Evolutionary conservation across 1,140 invertebrate species (phyloP).

Genomic region (Lasioglossum baleicum): DNA sequence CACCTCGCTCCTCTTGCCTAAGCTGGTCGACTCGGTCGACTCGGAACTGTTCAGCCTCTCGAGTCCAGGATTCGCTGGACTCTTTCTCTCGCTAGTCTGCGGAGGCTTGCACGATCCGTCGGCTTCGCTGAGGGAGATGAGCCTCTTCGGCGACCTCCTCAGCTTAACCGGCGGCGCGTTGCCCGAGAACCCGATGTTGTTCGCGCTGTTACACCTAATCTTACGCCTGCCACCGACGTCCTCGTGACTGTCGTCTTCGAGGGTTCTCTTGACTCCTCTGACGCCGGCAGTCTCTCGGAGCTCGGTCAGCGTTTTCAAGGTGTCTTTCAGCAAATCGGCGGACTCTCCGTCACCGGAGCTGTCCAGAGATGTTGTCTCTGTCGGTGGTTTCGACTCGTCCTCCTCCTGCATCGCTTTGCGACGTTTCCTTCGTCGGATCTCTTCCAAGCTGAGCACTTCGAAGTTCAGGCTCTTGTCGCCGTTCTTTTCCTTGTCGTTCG

Average conservation of each 20-base stretch:
- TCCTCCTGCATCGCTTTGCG: background rate
- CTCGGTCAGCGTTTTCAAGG: conserved; percentile 41
- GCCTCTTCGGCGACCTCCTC: conserved; percentile 42
- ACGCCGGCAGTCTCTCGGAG: background rate
- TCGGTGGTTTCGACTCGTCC: background rate
- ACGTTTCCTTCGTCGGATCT: conserved; percentile 71
- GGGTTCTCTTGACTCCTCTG: conserved; percentile 24
- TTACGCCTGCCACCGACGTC: conserved; percentile 3
- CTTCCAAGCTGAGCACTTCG: conserved; percentile 74
- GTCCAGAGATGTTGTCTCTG: background rate
- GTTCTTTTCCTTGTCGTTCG: background rate
- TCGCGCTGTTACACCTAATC: background rate
- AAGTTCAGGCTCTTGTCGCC: conserved; percentile 63
- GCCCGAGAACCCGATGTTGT: background rate
- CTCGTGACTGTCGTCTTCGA: background rate
- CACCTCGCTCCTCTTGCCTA: conserved; percentile 53
- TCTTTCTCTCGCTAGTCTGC: background rate
- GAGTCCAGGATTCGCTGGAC: background rate
- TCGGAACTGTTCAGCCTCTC: background rate
- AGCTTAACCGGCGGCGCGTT: conserved; percentile 68
- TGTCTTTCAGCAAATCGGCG: conserved; percentile 35
- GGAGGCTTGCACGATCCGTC: background rate
- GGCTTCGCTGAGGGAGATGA: background rate
- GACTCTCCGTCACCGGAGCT: background rate
- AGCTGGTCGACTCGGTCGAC: background rate